Base-by-base conservation (phyloP, 2,888 invertebrate genomes). In the Petrophora chlorosata region DNA sequence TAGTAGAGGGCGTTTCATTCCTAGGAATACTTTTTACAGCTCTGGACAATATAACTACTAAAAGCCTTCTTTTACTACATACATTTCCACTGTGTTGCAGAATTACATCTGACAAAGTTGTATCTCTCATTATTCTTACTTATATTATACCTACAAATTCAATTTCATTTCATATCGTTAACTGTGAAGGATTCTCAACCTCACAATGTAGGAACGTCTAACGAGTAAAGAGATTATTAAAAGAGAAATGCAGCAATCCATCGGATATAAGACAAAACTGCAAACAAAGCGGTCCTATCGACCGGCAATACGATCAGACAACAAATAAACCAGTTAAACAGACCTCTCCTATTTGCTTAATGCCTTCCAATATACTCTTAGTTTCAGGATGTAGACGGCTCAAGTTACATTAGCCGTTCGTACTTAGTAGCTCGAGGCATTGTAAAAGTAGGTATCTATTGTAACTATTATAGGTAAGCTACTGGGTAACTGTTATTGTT, bases 261-360 rank as follows among this genome's bases (percentile, higher is more conserved):
- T 29, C 13, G 33, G 10, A 19, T 10, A 8, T 5, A 25, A 25
- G 35, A 41, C 23, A 59, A 45, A 49, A 68, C 61, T 64, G 61
- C 66, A 70, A 69, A 73, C 70, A 71, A 66, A 69, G 63, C 59
- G 59, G 53, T 65, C 53, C 42, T 65, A 70, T 67, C 65, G 65
- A 67, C 57, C 57, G 26, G 39, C 45, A 69, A 63, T 68, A 53
- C 62, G 60, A 65, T 56, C 51, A 46, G 44, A 58, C 61, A 58
- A 61, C 60, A 62, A 65, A 53, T 56, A 33, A 51, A 51, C 68
- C 65, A 65, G 34, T 40, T 22, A 49, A 26, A 32, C 10, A 52
- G 56, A 58, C 49, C 50, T 35, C 34, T 22, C 47, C 45, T n/a
- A 45, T 49, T 43, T 52, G 42, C 49, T 50, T 35, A 30, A 57